Evolutionary conservation across 2,113 vertebrate genomes (phyloP), one percentile per base, ranked within the genome.

Genomic region (Upupa epops): DNA sequence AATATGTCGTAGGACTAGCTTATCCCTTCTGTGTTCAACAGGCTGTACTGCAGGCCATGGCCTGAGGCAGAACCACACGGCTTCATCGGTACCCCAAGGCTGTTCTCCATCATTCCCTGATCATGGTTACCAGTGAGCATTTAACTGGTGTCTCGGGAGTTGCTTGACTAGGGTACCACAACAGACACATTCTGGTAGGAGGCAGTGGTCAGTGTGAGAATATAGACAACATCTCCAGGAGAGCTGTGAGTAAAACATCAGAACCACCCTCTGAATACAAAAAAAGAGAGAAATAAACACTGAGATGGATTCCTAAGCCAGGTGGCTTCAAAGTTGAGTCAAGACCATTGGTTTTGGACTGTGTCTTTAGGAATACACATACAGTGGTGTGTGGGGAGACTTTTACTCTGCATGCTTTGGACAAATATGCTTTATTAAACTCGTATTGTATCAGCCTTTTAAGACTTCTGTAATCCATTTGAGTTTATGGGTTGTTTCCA

Each of bases 1-100:
- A 87, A 56, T 74, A 68, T 55, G 92, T 93, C 83, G 68, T 93
- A 85, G 90, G 68, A 80, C 29, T 8, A 51, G 13, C 52, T 75
- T 86, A 82, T 73, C 31, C 26, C 52, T 77, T 83, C 85, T 71
- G 37, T 60, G 34, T 70, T 82, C 37, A 66, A 82, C 55, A 63
- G 36, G 24, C 26, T 70, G 42, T 49, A 72, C 66, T 81, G 88
- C 34, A 90, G 54, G 73, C 78, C 42, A 32, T 17, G 49, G 52
- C 65, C 68, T 87, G 55, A 72, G 74, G 48, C 90, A 84, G 31
- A 85, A 82, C 34, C 29, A 31, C 21, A 17, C 36, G 19, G 13
- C 21, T 66, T 86, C 89, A 73, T 56, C 79, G 58, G n/a, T 54
- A 31, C 92, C 51, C 63, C 48, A 54, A 56, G 54, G 79, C 86